Evolutionary conservation across 2,113 vertebrate species (phyloP).

Genomic region (Rhinogobius similis): DNA sequence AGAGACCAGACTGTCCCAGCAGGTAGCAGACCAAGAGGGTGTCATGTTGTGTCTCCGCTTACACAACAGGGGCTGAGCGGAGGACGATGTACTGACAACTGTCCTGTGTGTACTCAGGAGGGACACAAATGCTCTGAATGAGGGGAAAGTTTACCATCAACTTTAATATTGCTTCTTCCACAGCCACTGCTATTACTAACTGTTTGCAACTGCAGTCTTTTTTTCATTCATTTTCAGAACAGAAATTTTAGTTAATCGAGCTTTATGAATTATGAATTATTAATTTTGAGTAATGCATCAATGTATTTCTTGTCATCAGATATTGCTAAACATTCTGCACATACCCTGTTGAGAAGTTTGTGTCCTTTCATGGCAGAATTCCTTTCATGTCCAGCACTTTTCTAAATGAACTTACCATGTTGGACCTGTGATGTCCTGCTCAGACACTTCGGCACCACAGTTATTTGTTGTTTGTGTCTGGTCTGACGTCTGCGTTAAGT

Average conservation of each 20-base stretch:
- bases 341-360: too few relatives aligned
- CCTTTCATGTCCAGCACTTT: constrained; percentile 39
- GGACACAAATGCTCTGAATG: neutral
- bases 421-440: constrained; percentile 33
- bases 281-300: too few relatives aligned
- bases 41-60: constrained; percentile 20
- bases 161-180: neutral
- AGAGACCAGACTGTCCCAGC: constrained; percentile 42
- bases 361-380: constrained; percentile 19
- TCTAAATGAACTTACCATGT: constrained; percentile 46
- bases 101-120: constrained; percentile 16
- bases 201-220: too few relatives aligned
- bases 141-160: neutral
- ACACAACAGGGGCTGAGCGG: constrained; percentile 21
- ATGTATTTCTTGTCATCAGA: too few relatives aligned
- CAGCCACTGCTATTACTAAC: too few relatives aligned
- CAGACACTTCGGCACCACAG: constrained; percentile 62
- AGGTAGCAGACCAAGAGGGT: constrained; percentile 28
- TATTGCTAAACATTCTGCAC: too few relatives aligned
- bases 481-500: neutral
- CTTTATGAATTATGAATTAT: too few relatives aligned
- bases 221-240: too few relatives aligned
- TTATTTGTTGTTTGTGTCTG: neutral
- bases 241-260: too few relatives aligned
- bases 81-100: constrained; percentile 17